Evolutionary conservation across 2,797 vertebrate species (phyloP).

Genomic region (Cheirogaleus major): DNA sequence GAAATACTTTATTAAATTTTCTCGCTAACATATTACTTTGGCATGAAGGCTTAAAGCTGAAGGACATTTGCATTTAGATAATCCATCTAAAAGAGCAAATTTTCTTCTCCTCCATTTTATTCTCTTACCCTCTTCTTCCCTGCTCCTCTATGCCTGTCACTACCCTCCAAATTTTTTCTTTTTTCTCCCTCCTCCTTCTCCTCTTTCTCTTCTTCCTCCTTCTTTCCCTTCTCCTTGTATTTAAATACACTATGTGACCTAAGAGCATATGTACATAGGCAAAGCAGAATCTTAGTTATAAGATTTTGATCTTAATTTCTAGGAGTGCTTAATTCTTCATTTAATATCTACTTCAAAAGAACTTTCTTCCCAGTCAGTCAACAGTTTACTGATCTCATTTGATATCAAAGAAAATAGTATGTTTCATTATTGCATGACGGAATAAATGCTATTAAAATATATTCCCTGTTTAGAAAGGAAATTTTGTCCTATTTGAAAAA

Average conservation of each 20-base stretch:
- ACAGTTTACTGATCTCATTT: neutral
- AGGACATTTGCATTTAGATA: neutral
- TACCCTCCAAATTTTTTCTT: neutral
- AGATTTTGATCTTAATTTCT: neutral
- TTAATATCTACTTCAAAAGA: neutral
- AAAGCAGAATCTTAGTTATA: neutral
- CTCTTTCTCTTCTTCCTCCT: neutral
- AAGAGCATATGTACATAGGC: neutral
- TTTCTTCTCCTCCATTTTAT: neutral
- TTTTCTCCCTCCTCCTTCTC: neutral
- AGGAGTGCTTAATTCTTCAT: neutral
- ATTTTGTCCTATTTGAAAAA: too few species aligned
- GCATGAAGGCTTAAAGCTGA: neutral
- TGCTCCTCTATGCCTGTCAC: neutral
- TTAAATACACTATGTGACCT: neutral
- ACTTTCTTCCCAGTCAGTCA: neutral
- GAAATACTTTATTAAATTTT: neutral
- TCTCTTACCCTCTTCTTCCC: neutral
- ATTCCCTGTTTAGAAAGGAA: too few species aligned
- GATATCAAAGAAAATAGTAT: neutral
- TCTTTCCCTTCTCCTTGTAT: neutral
- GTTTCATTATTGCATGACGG: neutral
- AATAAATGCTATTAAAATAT: neutral
- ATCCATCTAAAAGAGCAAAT: neutral
- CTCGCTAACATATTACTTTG: neutral